Evolutionary conservation across 2,113 vertebrate species (phyloP), one percentile per base, ranked within the genome.

Genomic region (Vidua chalybeata): DNA sequence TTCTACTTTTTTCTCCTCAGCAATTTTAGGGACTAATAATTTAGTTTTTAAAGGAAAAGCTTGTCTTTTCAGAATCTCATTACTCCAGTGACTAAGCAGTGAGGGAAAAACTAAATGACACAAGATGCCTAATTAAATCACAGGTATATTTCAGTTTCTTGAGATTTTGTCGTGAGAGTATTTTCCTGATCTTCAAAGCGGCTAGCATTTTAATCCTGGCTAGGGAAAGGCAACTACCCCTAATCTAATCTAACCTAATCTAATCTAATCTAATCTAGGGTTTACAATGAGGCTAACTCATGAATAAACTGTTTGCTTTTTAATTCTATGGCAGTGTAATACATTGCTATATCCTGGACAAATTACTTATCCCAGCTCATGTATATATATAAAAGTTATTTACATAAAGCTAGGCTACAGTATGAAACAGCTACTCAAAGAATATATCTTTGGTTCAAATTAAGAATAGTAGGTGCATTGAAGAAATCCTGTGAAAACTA

Each of bases 71-170:
- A 35, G 46, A 87, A 54, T 88, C 87, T 59, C 33, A 63, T 93
- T 1, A 86, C 51, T 80, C 49, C 6, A 7, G 39, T 67, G 68
- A 80, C n/a, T 74, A 89, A 79, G 75, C 63, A 51, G 46, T 84
- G 48, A 64, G 48, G 28, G 78, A 87, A 83, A 45, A 43, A 74
- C 33, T 54, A 80, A 91, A 43, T 75, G 82, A 88, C 82, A 92
- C 39, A 90, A 84, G 68, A 90, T 54, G 26, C 41, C n/a, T 84
- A 93, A 90, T 90, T 84, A 93, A 93, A 95, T 68, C 79, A 95
- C 46, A 85, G 52, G 7, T 48, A 74, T 81, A 59, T 31, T 93
- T 93, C 64, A 31, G 33, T 66, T 94, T 79, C 63, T 66, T 73
- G 54, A 73, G 39, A 77, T 71, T 86, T 93, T 90, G 27, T 83